Evolutionary conservation across 2,797 vertebrate genomes (phyloP).

Genomic region (Peromyscus aztecus): DNA sequence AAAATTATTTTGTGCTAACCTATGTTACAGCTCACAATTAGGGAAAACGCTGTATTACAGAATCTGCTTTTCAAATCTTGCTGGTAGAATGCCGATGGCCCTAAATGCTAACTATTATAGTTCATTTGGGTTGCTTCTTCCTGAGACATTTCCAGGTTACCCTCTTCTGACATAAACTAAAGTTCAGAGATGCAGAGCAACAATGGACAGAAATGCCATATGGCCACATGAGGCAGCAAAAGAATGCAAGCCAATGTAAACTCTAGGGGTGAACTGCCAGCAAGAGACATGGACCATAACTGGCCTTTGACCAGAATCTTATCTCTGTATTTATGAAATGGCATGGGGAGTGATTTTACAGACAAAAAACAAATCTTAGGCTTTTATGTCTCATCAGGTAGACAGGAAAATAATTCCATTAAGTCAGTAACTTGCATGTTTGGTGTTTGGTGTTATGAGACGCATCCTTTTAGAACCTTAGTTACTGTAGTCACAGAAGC

Average conservation of each 20-base stretch:
- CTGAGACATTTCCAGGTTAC: neutral
- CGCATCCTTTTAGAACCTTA: neutral
- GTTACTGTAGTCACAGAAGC: neutral
- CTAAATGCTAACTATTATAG: constrained; percentile 36
- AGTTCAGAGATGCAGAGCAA: neutral
- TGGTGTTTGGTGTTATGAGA: neutral
- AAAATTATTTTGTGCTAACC: constrained; percentile 40
- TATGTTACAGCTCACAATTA: neutral
- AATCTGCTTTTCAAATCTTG: neutral
- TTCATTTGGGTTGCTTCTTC: neutral
- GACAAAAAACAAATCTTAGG: neutral
- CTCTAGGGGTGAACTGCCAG: neutral
- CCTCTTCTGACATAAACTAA: neutral
- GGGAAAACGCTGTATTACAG: neutral
- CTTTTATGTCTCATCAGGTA: neutral
- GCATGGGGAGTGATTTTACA: neutral
- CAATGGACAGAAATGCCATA: neutral
- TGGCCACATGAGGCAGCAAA: neutral
- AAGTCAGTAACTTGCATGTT: neutral
- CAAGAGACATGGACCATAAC: neutral
- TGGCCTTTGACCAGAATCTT: neutral
- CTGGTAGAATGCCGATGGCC: neutral
- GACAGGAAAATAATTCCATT: neutral
- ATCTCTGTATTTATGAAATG: neutral
- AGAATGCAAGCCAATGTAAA: neutral